Conservation (phyloP, 2,888 invertebrate genomes). For the Tolmerus cingulatus region DNA sequence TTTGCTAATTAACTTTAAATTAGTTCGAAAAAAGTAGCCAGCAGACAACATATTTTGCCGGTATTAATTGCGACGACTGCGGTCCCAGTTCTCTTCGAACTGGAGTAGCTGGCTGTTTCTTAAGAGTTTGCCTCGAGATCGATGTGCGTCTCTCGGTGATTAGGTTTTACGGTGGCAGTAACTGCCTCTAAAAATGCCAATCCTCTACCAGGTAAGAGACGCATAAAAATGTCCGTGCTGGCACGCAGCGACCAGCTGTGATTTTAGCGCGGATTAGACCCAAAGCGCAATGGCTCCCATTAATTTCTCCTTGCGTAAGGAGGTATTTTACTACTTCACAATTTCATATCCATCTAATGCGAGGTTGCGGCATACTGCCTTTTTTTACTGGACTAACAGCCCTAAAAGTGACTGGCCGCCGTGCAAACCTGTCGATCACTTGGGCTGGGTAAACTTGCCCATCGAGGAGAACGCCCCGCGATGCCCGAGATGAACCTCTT, state of each 20-base stretch:
- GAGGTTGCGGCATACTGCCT: neutral
- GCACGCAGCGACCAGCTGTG: neutral
- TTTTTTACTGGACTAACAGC: neutral
- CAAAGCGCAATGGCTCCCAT: neutral
- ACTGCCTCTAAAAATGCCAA: neutral
- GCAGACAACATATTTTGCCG: neutral
- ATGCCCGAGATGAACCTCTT: neutral
- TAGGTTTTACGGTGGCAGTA: neutral
- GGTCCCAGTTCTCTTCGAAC: neutral
- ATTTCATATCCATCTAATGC: neutral
- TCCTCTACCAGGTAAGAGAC: neutral
- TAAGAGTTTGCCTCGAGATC: neutral
- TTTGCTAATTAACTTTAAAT: neutral
- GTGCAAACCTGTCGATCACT: neutral
- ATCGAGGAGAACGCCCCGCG: neutral
- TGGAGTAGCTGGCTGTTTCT: neutral
- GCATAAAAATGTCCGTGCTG: neutral
- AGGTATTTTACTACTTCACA: neutral
- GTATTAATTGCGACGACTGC: neutral
- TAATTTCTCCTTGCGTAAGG: constrained; percentile 31
- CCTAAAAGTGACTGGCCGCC: neutral
- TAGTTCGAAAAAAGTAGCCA: neutral
- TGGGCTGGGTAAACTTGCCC: neutral
- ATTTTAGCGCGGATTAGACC: neutral
- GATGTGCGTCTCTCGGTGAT: neutral